Percentiles rank a stretch among this genome's conserved stretches.
Evolutionary conservation across 1,140 invertebrate genomes (phyloP).

Genomic region (Pygmarrhopalites habei): DNA sequence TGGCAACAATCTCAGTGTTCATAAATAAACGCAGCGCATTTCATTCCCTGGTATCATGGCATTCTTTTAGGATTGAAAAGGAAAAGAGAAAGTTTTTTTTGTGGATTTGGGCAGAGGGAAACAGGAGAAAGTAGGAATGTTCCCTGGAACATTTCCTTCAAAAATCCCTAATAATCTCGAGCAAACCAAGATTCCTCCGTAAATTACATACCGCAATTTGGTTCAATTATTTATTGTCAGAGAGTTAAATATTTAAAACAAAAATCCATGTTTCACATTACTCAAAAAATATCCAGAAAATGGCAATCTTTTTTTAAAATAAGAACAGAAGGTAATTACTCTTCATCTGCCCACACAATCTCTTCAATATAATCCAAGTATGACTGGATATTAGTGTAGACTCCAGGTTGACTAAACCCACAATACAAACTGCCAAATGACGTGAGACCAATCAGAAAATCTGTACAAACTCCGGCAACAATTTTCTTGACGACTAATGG

Average conservation of each 20-base stretch:
- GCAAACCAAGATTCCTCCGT: too few species aligned
- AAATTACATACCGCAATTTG: too few species aligned
- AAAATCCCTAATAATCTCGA: too few species aligned
- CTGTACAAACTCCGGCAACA: neutral
- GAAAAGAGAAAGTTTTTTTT: too few species aligned
- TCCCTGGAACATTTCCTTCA: too few species aligned
- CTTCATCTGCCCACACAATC: slow-evolving; percentile 22
- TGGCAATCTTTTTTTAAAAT: neutral
- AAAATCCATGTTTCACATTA: neutral
- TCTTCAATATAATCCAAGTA: slow-evolving; percentile 35
- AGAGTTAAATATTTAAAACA: too few species aligned
- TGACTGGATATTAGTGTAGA: slow-evolving; percentile 34
- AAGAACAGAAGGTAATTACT: slow-evolving; percentile 1
- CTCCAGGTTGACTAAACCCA: slow-evolving; percentile 25
- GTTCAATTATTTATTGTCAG: too few species aligned
- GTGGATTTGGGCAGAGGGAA: too few species aligned
- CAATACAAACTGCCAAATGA: slow-evolving; percentile 32
- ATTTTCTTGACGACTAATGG: slow-evolving; percentile 17
- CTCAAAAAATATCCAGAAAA: neutral
- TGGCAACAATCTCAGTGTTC: too few species aligned
- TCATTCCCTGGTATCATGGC: neutral
- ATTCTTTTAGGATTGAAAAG: too few species aligned
- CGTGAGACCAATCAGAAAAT: slow-evolving; percentile 25
- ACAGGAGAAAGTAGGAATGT: too few species aligned
- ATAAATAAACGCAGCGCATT: too few species aligned